These are phyloP conservation scores for Pseudomyrmex gracilis DNA, from an alignment of 1,140 invertebrate species.

Conservation along the genomic window DNA sequence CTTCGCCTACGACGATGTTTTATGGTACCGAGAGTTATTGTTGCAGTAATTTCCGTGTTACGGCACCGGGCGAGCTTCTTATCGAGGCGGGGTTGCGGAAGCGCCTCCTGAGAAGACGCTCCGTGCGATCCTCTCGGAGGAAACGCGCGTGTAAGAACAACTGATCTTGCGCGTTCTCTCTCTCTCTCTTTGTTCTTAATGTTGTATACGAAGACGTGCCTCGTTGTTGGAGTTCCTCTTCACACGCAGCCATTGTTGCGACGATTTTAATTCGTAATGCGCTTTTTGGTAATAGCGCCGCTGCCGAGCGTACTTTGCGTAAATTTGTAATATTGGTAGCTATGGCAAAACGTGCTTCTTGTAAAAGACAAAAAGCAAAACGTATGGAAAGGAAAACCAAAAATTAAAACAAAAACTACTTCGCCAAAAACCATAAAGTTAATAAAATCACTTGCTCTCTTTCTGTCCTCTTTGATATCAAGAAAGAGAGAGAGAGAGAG, in stretches of 20 bases:
- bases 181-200: not conserved
- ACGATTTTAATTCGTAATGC: conserved; percentile 53
- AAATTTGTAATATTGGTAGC: conserved; percentile 32
- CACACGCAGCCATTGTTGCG: not conserved
- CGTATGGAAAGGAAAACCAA: not conserved
- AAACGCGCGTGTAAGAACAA: conserved; percentile 44
- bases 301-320: not conserved
- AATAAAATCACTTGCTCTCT: not conserved
- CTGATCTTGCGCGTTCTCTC: not conserved
- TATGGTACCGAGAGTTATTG: conserved; percentile 59
- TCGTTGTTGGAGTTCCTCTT: conserved; percentile 28
- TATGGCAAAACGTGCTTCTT: not conserved
- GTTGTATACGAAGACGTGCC: conserved; percentile 10
- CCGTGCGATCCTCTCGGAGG: conserved; percentile 24
- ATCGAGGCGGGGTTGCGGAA: conserved; percentile 26
- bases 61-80: conserved; percentile 51
- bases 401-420: not conserved
- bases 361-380: not conserved
- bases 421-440: not conserved
- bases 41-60: conserved; percentile 63
- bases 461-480: not conserved
- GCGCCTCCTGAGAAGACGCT: conserved; percentile 32
- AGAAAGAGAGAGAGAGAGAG: not conserved
- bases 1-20: conserved; percentile 56
- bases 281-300: conserved; percentile 38